Base-by-base conservation (phyloP, 1,140 invertebrate genomes). In the Theocolax elegans region DNA sequence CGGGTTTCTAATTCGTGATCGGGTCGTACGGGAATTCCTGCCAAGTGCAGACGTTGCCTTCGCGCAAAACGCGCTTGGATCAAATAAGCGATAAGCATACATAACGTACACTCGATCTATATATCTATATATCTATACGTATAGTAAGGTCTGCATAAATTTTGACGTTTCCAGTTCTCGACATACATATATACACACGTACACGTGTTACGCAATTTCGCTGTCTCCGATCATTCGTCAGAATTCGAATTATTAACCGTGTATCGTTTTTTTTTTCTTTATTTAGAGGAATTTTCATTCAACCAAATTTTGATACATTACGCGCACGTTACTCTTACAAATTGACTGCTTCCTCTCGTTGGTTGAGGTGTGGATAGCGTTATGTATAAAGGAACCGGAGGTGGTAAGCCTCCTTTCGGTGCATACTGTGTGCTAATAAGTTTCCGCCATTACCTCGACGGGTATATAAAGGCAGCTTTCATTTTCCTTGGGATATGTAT, bases 381-480 rank as follows among this genome's bases (percentile, higher is more conserved):
- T n/a, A n/a, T n/a, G n/a, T n/a, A n/a, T n/a, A n/a, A n/a, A n/a
- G n/a, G n/a, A n/a, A n/a, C 29, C 31, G 25, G 25, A 2, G 51
- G 51, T 15, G 4, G 17, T 1, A 31, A 15, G 7, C 27, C 3
- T 27, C 38, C 6, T 2, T 13, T 19, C 35, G 23, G 40, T 48
- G 59, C 38, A 38, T 9, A 58, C n/a, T 9, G 31, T n/a, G 3
- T 35, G 19, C 49, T 44, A 69, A 73, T 73, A 70, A 69, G 62
- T 73, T 70, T 73, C 62, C 71, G 71, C 71, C 71, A 72, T 72
- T 72, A 72, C 54, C 25, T 46, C 51, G 27, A 49, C 49, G 58
- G n/a, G n/a, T n/a, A n/a, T n/a, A n/a, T 40, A 62, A 67, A 62
- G 25, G 51, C 51, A 35, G 31, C 31, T 6, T 35, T 35, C 10